A percentile compares a stretch with the other conserved stretches of the same genome.
These are phyloP conservation scores for Cichlasoma orientale DNA, from an alignment of 2,797 vertebrate genomes.

Conservation along the genomic window DNA sequence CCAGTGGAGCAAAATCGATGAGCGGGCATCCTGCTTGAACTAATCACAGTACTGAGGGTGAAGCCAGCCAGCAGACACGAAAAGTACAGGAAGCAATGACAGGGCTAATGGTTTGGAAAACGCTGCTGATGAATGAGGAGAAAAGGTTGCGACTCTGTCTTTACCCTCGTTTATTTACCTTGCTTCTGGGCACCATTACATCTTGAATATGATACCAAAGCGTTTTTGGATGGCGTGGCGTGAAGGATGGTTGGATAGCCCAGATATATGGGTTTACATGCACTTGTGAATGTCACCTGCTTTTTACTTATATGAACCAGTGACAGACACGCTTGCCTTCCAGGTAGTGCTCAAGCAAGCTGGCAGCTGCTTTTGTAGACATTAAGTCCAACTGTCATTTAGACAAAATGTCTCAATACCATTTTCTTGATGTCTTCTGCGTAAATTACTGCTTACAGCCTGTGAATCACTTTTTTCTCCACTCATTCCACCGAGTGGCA, in stretches of 20 bases:
- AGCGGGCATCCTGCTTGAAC: slow-evolving; percentile 69
- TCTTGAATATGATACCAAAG: slow-evolving; percentile 11
- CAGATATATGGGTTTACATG: slow-evolving; percentile 1
- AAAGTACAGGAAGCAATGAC: slow-evolving; percentile 77
- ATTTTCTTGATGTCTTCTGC: slow-evolving; percentile 65
- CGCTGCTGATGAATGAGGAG: slow-evolving; percentile 70
- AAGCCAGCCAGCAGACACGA: slow-evolving; percentile 69
- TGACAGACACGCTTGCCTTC: neutral
- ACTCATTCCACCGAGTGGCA: slow-evolving; percentile 25
- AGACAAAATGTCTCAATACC: slow-evolving; percentile 58
- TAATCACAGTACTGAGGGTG: slow-evolving; percentile 69
- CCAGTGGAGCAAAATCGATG: slow-evolving; percentile 74
- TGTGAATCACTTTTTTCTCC: slow-evolving; percentile 47
- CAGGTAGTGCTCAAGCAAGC: slow-evolving; percentile 42
- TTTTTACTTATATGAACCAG: neutral
- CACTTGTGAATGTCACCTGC: neutral
- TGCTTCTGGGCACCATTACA: slow-evolving; percentile 16
- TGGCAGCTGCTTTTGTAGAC: slow-evolving; percentile 33
- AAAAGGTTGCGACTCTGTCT: slow-evolving; percentile 51
- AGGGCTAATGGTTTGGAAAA: slow-evolving; percentile 79
- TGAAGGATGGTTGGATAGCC: slow-evolving; percentile 8
- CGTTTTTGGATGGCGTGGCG: neutral
- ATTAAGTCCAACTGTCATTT: slow-evolving; percentile 60
- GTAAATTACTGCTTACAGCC: slow-evolving; percentile 67
- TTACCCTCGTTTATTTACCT: slow-evolving; percentile 59